Conservation (phyloP, 1,140 invertebrate genomes). For the Drosophila willistoni region DNA sequence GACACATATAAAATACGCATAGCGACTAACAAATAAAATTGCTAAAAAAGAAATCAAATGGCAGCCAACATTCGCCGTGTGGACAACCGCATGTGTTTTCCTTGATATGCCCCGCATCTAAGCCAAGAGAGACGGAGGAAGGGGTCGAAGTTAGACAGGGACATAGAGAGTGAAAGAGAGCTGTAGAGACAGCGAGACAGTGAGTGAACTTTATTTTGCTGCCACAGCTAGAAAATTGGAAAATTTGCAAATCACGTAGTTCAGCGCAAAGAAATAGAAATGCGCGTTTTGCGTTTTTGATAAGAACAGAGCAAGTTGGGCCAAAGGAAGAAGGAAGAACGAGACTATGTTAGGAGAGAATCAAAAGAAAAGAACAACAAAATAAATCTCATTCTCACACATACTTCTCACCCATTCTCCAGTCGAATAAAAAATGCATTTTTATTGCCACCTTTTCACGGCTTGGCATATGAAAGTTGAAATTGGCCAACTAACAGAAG, state of each 20-base stretch:
- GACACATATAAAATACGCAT: constrained; percentile 53
- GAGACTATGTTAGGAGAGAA: neutral
- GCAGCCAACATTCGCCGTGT: constrained; percentile 47
- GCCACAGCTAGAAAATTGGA: constrained; percentile 64
- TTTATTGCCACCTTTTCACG: constrained; percentile 50
- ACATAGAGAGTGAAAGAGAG: neutral
- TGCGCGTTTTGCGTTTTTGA: constrained; percentile 64
- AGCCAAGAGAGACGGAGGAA: constrained; percentile 15
- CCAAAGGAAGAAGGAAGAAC: too few species aligned
- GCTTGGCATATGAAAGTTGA: constrained; percentile 37
- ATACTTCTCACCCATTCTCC: neutral
- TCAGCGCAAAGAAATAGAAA: constrained; percentile 67
- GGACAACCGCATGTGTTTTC: constrained; percentile 52
- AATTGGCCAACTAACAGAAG: constrained; percentile 49
- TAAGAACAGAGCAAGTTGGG: constrained; percentile 32
- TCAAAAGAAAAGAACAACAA: constrained; percentile 5
- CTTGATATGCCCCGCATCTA: constrained; percentile 30
- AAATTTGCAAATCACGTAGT: constrained; percentile 76
- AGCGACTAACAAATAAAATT: constrained; percentile 65
- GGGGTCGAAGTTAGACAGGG: neutral
- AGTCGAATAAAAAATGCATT: constrained; percentile 65
- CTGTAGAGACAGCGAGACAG: neutral
- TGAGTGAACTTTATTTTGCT: constrained; percentile 60
- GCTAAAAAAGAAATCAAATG: constrained; percentile 55
- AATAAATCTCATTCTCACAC: constrained; percentile 56